Evolutionary conservation across 2,888 invertebrate species (phyloP).

Genomic region (Odontothrips loti): DNA sequence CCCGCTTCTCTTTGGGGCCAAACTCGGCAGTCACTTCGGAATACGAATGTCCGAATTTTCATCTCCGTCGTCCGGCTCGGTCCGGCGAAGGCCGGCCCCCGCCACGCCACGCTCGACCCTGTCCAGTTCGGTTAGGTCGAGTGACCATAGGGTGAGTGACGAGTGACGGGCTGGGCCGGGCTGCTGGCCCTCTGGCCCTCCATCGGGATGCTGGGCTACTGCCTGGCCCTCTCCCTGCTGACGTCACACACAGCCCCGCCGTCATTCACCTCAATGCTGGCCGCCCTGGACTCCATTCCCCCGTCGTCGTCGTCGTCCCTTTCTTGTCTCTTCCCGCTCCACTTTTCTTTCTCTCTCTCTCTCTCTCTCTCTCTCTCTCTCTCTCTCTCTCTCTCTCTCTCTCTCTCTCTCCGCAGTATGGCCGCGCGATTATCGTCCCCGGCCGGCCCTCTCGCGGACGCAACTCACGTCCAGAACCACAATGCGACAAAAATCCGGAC

Average conservation of each 20-base stretch:
- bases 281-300: no score
- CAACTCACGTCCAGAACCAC: neutral
- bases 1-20: neutral
- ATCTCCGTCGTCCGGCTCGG: neutral
- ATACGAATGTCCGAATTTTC: slow-evolving; percentile 6
- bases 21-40: neutral
- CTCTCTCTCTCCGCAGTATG: neutral
- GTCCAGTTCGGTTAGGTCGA: no score
- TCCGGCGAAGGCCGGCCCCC: no score
- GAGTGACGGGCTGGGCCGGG: no score
- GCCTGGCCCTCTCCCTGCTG: no score
- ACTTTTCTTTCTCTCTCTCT: neutral
- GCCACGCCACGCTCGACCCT: no score
- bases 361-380: neutral
- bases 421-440: neutral
- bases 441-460: neutral
- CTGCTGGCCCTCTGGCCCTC: no score
- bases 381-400: neutral
- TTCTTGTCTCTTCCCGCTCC: neutral
- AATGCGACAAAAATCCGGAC: neutral
- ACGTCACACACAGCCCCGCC: no score
- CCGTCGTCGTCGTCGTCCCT: no score
- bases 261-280: no score
- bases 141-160: no score
- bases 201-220: no score